phyloP scores from a whole-genome alignment of 2,888 invertebrate species.

The Rhaphigaster nebulosa region DNA sequence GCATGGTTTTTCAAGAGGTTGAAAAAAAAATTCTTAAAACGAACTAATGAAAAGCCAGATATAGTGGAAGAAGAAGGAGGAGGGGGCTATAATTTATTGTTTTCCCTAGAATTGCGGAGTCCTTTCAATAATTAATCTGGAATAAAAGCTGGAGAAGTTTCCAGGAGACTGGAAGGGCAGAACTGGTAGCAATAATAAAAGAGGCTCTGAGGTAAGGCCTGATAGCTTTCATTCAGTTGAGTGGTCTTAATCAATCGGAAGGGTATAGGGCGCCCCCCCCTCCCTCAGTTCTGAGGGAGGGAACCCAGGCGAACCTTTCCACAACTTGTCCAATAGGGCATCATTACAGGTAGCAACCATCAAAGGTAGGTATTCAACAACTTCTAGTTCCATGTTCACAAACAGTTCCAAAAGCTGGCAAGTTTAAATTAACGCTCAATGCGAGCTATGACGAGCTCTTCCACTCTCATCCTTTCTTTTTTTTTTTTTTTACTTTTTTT shows the following conservation, averaged over 20 bases:
- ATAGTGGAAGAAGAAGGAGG: neutral
- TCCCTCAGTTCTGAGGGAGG: neutral
- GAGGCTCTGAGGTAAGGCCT: slow-evolving; percentile 14
- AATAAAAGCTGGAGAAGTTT: slow-evolving; percentile 54
- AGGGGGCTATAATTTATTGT: slow-evolving; percentile 35
- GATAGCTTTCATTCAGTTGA: slow-evolving; percentile 59
- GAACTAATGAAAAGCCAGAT: slow-evolving; percentile 22
- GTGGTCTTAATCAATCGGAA: slow-evolving; percentile 60
- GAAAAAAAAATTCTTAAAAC: neutral
- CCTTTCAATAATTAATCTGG: slow-evolving; percentile 56
- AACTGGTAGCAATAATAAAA: slow-evolving; percentile 51
- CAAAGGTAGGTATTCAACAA: slow-evolving; percentile 51
- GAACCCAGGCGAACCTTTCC: slow-evolving; percentile 10
- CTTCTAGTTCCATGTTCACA: slow-evolving; percentile 19
- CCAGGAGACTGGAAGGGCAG: slow-evolving; percentile 37
- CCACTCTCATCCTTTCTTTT: no score
- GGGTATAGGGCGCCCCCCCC: neutral
- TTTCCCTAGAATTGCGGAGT: slow-evolving; percentile 34
- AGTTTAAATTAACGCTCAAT: slow-evolving; percentile 40
- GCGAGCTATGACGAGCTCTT: slow-evolving; percentile 6
- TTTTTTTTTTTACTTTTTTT: neutral
- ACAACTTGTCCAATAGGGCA: slow-evolving; percentile 56
- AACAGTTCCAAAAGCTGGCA: slow-evolving; percentile 33
- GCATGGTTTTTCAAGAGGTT: neutral
- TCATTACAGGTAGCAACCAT: slow-evolving; percentile 42